Conservation (phyloP, 2,113 vertebrate species). For the Mormoops blainvillei region DNA sequence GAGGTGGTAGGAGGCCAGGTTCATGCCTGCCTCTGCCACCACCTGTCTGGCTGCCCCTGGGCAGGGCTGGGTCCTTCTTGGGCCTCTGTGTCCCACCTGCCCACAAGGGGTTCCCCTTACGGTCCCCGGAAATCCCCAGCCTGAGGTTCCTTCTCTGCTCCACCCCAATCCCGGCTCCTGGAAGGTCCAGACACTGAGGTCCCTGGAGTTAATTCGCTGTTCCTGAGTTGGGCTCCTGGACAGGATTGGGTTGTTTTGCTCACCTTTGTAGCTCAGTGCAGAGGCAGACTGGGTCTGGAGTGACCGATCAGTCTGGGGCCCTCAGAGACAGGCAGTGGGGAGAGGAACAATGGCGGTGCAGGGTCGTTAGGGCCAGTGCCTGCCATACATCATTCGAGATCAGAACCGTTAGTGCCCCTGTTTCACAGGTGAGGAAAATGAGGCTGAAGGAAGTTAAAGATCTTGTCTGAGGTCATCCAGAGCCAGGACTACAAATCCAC, state of each 20-base stretch:
- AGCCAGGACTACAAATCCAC: background rate
- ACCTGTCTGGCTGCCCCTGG: background rate
- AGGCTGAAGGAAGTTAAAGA: background rate
- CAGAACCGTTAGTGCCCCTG: rapidly evolving
- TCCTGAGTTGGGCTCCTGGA: background rate
- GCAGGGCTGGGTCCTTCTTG: background rate
- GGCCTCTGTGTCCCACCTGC: background rate
- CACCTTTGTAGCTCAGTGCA: background rate
- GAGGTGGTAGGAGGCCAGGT: background rate
- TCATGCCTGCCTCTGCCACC: background rate
- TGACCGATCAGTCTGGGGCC: background rate
- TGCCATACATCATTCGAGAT: background rate
- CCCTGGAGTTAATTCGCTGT: background rate
- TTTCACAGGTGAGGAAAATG: background rate
- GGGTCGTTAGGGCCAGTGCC: background rate
- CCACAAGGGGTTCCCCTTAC: background rate
- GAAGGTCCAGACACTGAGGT: background rate
- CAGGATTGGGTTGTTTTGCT: background rate
- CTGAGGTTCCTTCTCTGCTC: background rate
- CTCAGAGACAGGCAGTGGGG: background rate
- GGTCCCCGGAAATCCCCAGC: background rate
- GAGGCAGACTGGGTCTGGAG: background rate
- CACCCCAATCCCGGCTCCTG: background rate
- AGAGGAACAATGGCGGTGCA: background rate
- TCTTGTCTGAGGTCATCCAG: background rate